Evolutionary conservation across 1,140 invertebrate genomes (phyloP).

Genomic region (Apis laboriosa): DNA sequence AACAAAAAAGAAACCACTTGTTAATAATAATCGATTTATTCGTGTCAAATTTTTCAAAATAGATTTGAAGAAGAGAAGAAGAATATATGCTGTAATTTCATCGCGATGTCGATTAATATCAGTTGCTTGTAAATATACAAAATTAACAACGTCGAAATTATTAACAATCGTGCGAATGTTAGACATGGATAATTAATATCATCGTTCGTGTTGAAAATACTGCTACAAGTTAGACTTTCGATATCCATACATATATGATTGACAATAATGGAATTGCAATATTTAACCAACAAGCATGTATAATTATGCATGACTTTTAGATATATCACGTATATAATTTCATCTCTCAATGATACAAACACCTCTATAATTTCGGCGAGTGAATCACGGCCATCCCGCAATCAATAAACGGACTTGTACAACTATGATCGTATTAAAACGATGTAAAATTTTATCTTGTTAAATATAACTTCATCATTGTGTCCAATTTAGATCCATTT

Average conservation of each 20-base stretch:
- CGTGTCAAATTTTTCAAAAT: too few species aligned
- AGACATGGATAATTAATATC: neutral
- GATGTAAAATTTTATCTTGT: neutral
- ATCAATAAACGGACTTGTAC: neutral
- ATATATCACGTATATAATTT: neutral
- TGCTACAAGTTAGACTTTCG: neutral
- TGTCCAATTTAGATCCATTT: neutral
- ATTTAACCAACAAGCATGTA: neutral
- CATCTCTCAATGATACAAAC: neutral
- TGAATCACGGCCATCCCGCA: neutral
- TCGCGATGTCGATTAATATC: neutral
- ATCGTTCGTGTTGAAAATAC: neutral
- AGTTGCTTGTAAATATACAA: neutral
- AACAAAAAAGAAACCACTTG: too few species aligned
- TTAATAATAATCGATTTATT: too few species aligned
- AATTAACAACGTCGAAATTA: neutral
- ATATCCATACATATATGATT: neutral
- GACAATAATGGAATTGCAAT: neutral
- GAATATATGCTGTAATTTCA: neutral
- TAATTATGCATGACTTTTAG: conserved; percentile 23
- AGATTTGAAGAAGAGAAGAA: too few species aligned
- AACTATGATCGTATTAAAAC: neutral
- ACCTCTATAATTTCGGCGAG: neutral
- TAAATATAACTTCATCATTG: neutral
- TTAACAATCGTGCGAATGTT: neutral